Conservation (phyloP, 2,113 vertebrate genomes). For the Siphamia tubifer region DNA sequence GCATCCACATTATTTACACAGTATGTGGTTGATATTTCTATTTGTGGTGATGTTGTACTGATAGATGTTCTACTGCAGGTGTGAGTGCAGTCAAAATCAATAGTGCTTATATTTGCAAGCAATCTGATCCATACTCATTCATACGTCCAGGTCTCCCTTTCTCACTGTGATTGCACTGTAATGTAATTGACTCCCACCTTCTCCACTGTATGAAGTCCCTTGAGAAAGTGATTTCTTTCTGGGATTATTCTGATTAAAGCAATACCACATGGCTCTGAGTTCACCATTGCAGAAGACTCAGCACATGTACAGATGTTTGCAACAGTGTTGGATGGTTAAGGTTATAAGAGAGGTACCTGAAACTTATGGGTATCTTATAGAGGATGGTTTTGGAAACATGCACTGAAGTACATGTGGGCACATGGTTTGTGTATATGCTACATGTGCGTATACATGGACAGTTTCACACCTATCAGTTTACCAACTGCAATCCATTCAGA, state of each 20-base stretch:
- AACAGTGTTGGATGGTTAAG: not conserved
- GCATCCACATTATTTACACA: conserved; percentile 35
- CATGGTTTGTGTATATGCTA: conserved; percentile 29
- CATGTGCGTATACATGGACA: conserved; percentile 11
- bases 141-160: not conserved
- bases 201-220: conserved; percentile 4
- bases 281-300: not conserved
- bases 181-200: conserved; percentile 53
- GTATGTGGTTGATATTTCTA: conserved; percentile 1
- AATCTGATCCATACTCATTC: conserved; percentile 42
- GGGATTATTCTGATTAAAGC: conserved; percentile 33
- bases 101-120: conserved; percentile 53
- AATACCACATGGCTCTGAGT: not conserved
- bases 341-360: not conserved
- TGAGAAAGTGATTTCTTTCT: not conserved
- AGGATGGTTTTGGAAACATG: conserved; percentile 1
- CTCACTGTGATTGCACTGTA: conserved; percentile 41
- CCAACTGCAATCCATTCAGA: conserved; percentile 26
- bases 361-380: not conserved
- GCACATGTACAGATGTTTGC: not conserved
- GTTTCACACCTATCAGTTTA: conserved; percentile 16
- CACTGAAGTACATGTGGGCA: conserved; percentile 20
- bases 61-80: conserved; percentile 27
- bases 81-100: conserved; percentile 57
- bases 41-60: not conserved